Percentiles rank a stretch among this genome's conserved stretches.
phyloP scores from a whole-genome alignment of 2,888 invertebrate genomes.

The Ceriagrion tenellum region DNA sequence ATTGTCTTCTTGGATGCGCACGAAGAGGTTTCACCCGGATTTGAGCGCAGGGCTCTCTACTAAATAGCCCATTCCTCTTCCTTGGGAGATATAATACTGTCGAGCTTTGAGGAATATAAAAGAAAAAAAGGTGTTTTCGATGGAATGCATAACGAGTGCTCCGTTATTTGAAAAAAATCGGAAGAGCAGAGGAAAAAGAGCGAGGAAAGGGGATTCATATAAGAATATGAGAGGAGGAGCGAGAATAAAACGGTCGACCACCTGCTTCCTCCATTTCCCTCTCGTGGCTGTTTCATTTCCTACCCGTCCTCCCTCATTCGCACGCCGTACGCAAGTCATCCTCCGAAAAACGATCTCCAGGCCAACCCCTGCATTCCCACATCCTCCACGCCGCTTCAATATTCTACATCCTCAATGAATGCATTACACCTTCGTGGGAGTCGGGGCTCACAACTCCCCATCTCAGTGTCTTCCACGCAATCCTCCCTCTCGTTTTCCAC shows the following conservation, averaged over 20 bases:
- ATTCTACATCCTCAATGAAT: neutral
- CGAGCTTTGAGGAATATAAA: neutral
- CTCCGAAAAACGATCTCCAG: neutral
- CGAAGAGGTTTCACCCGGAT: too few relatives aligned
- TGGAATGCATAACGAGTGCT: neutral
- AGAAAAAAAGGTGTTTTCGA: neutral
- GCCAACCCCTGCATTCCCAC: neutral
- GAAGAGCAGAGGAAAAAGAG: neutral
- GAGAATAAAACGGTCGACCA: neutral
- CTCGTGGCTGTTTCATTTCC: neutral
- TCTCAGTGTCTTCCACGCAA: neutral
- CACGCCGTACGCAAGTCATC: neutral
- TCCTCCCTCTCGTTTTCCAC: neutral
- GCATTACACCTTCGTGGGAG: conserved; percentile 1
- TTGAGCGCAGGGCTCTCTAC: too few relatives aligned
- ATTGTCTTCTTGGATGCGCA: too few relatives aligned
- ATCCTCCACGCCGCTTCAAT: neutral
- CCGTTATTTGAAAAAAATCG: neutral
- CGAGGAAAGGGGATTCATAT: neutral
- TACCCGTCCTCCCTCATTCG: neutral
- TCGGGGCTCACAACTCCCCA: neutral
- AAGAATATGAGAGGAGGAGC: neutral
- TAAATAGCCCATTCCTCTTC: too few relatives aligned
- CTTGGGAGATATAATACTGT: neutral
- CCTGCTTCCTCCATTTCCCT: conserved; percentile 17